Conservation (phyloP, 2,888 invertebrate genomes). For the Rhagophthalmus giganteus region DNA sequence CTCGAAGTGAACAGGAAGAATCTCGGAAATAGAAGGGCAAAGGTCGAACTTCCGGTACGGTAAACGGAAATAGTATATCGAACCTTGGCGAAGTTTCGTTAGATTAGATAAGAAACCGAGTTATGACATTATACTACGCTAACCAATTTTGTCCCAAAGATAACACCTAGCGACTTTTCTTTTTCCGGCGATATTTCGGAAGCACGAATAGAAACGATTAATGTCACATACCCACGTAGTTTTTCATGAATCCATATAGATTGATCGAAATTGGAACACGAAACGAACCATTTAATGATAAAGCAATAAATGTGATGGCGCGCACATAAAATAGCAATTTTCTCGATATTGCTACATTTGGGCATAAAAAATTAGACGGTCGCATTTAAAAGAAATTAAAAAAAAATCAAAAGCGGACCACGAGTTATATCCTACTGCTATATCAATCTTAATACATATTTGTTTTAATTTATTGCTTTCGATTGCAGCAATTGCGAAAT, state of each 20-base stretch:
- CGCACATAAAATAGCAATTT: constrained; percentile 16
- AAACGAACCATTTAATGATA: constrained; percentile 16
- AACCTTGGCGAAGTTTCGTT: constrained; percentile 26
- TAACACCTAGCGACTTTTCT: constrained; percentile 3
- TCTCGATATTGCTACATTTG: constrained; percentile 7
- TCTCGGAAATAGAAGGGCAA: constrained; percentile 26
- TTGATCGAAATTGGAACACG: constrained; percentile 21
- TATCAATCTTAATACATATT: no score
- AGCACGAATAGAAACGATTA: constrained; percentile 2
- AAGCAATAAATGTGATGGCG: constrained; percentile 16
- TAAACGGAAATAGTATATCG: constrained; percentile 31
- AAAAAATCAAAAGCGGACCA: neutral
- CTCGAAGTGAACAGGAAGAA: constrained; percentile 19
- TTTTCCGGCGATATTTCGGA: constrained; percentile 1
- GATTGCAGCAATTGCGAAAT: constrained; percentile 28
- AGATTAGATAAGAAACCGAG: constrained; percentile 28
- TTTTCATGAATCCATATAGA: constrained; percentile 10
- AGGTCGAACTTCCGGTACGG: constrained; percentile 30
- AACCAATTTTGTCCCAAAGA: constrained; percentile 20
- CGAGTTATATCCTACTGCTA: no score
- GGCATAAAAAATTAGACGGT: constrained; percentile 11
- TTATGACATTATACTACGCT: constrained; percentile 25
- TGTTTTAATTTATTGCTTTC: constrained; percentile 16
- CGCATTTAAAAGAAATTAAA: neutral
- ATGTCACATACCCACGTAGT: neutral